Evolutionary conservation across 2,888 invertebrate species (phyloP), one percentile per base, ranked within the genome.

Genomic region (Panopea generosa): DNA sequence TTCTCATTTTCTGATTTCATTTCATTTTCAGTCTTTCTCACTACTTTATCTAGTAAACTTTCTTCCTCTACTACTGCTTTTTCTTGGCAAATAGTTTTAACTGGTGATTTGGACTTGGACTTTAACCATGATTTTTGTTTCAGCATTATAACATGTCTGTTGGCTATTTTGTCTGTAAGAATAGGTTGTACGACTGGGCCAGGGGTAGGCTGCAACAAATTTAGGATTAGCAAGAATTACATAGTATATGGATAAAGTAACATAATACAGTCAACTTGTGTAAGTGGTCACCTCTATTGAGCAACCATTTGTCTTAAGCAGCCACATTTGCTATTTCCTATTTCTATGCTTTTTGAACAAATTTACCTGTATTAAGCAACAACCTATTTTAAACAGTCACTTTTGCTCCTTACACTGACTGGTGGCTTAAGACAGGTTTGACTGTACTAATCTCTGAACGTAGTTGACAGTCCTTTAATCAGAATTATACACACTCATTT

Each of bases 151-250:
- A 55, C 65, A 56, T 65, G 55, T 57, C 66, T 70, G 40, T 78
- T 67, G 27, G 62, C 50, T 9, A 78, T 60, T 60, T 68, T 74
- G 47, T 70, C 71, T 26, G 69, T 71, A 16, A 74, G 68, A 40
- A 78, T 60, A 14, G 78, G 78, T 29, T 71, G 52, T 50, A 59
- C 22, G 16, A 63, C 26, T 16, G 78, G 78, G 20, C 74, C 78
- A 53, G 71, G 53, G 16, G 66, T 71, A 20, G 74, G 74, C 78
- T 78, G 78, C 20, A 78, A 78, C 20, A 45, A 45, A 45, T 20
- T 18, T 9, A 3, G 45, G 16, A 45, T 9, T 4, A 9, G 16
- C 3, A 45, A 45, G 4, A 16, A 45, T 45, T 16, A 16, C 6
- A 45, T 45, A 33, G 4, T 29, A 24, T 53, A 50, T 11, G 53